phyloP scores from a whole-genome alignment of 2,888 invertebrate genomes.

The Phortica magna region DNA sequence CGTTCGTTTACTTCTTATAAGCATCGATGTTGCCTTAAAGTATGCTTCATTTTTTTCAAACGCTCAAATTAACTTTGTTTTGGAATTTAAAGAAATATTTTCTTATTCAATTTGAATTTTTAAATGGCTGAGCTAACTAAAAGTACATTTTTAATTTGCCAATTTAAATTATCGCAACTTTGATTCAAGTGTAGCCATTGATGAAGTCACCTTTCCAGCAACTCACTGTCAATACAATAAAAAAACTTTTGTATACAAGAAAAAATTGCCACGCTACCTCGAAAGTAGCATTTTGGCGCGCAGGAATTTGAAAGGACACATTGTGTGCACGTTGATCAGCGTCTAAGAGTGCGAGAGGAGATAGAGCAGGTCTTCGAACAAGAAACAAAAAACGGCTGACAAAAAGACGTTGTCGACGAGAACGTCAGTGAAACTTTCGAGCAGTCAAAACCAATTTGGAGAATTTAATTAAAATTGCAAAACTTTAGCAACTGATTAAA shows the following conservation, averaged over 20 bases:
- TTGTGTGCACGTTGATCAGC: neutral
- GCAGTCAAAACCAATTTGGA: slow-evolving; percentile 75
- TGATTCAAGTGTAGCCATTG: neutral
- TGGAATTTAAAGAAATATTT: neutral
- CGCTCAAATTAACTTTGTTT: neutral
- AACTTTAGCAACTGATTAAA: slow-evolving; percentile 75
- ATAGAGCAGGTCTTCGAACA: slow-evolving; percentile 11
- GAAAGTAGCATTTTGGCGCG: slow-evolving; percentile 11
- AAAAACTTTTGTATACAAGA: slow-evolving; percentile 9
- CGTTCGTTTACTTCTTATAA: neutral
- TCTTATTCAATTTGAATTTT: neutral
- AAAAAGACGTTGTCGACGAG: slow-evolving; percentile 45
- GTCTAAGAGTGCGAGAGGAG: neutral
- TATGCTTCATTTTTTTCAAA: neutral
- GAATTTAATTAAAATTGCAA: slow-evolving; percentile 77
- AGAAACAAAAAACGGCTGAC: slow-evolving; percentile 46
- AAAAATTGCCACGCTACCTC: neutral
- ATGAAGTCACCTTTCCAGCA: neutral
- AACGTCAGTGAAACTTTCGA: slow-evolving; percentile 63
- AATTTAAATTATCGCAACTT: slow-evolving; percentile 21
- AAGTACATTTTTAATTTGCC: slow-evolving; percentile 6
- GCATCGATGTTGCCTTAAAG: neutral
- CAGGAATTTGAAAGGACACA: neutral
- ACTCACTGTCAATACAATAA: slow-evolving; percentile 7
- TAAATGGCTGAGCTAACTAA: neutral